These are phyloP conservation scores for Nesoenas mayeri DNA, from an alignment of 2,113 vertebrate species.

Conservation along the genomic window DNA sequence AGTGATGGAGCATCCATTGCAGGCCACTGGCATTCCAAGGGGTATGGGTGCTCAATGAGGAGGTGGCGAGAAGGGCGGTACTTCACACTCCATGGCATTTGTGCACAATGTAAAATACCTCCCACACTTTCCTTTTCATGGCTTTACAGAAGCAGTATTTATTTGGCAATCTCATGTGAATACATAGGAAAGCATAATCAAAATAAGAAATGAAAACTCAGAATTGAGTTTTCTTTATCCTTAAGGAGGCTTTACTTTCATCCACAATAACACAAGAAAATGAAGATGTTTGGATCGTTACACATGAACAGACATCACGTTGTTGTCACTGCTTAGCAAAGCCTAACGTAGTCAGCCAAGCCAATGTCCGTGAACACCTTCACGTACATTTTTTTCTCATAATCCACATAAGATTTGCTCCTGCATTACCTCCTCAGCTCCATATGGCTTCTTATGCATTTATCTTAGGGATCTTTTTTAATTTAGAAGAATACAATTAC, in stretches of 20 bases:
- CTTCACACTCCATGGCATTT: background rate
- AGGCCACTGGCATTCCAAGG: rapidly evolving
- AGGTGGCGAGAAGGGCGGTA: background rate
- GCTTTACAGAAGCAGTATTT: background rate
- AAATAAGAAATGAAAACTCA: background rate
- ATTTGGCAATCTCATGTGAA: background rate
- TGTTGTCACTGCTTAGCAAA: background rate
- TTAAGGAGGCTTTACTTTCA: background rate
- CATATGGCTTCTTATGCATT: background rate
- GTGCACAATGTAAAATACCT: background rate
- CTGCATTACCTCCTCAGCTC: background rate
- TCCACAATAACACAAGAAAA: background rate
- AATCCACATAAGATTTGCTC: background rate
- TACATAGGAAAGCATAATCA: background rate
- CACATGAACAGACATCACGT: rapidly evolving
- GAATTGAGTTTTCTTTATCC: background rate
- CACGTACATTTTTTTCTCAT: background rate
- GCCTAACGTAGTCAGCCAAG: background rate
- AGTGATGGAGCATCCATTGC: rapidly evolving
- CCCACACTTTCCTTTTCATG: background rate
- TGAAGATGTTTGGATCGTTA: background rate
- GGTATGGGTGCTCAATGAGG: rapidly evolving
- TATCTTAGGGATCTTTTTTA: background rate
- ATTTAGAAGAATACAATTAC: background rate
- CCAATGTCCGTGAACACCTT: too few species aligned